Conservation (phyloP, 37 sponge, comb jelly and placozoan species). For the Ianthella basta region DNA sequence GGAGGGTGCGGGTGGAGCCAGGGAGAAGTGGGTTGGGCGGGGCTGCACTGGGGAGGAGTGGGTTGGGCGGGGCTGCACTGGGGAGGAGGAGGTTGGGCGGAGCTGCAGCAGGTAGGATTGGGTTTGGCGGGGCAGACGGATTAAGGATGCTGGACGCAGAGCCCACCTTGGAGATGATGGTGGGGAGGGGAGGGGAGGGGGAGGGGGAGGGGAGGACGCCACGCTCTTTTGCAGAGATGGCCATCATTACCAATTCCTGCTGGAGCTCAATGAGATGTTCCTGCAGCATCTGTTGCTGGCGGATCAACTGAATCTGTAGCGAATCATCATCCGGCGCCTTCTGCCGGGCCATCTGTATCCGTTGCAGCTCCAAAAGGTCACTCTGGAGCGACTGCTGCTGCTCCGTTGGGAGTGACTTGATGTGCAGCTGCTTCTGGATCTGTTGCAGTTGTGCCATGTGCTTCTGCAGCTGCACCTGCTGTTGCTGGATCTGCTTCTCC, state of each 20-base stretch:
- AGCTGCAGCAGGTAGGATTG: not conserved
- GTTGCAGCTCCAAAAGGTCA: conserved; percentile 64
- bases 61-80: not conserved
- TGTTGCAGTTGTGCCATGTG: conserved; percentile 40
- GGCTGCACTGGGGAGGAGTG: too few relatives aligned
- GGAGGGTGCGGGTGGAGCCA: not conserved
- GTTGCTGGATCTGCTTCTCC: conserved; percentile 48
- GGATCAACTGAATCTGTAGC: conserved; percentile 59
- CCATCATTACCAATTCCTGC: conserved; percentile 24
- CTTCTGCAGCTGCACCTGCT: conserved; percentile 71
- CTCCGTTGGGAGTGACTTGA: conserved; percentile 49
- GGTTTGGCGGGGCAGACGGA: not conserved
- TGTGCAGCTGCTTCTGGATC: conserved; percentile 52
- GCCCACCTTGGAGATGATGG: not conserved
- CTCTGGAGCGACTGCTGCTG: conserved; percentile 62
- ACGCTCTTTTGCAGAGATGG: not conserved
- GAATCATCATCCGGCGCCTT: conserved; percentile 35
- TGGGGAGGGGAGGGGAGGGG: not conserved
- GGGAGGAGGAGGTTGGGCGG: not conserved
- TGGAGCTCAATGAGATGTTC: conserved; percentile 64
- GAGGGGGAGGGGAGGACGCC: not conserved
- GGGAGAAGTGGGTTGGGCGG: not conserved
- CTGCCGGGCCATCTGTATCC: conserved; percentile 45
- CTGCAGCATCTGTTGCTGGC: conserved; percentile 67
- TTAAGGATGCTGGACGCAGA: not conserved